Conservation (phyloP, 2,888 invertebrate genomes). For the Dynastes tityus region DNA sequence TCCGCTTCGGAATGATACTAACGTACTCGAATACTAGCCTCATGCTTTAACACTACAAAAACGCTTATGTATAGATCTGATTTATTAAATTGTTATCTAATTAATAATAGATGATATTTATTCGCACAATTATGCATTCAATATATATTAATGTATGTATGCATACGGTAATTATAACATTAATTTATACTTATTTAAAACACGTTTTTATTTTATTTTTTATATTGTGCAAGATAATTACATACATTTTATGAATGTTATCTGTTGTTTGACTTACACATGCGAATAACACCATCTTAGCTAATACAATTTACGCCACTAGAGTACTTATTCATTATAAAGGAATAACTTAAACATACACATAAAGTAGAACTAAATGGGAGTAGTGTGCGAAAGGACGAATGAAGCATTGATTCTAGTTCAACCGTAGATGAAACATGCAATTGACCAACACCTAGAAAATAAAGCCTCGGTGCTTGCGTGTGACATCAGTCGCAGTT, state of each 20-base stretch:
- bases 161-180: background rate
- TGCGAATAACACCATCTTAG: background rate
- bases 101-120: slow-evolving; percentile 36
- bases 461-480: no score
- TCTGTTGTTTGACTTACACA: slow-evolving; percentile 17
- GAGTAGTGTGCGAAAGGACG: no score
- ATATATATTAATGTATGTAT: slow-evolving; percentile 7
- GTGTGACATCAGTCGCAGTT: no score
- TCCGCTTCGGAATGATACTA: slow-evolving; percentile 8
- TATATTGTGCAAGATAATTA: slow-evolving; percentile 31
- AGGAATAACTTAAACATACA: no score
- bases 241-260: slow-evolving; percentile 32
- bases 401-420: no score
- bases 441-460: no score
- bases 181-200: slow-evolving; percentile 34
- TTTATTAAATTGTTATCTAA: slow-evolving; percentile 28
- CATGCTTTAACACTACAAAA: slow-evolving; percentile 46
- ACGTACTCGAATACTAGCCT: slow-evolving; percentile 33
- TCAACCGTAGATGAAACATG: no score
- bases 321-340: background rate
- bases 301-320: background rate
- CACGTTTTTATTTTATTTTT: slow-evolving; percentile 37
- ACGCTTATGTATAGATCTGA: slow-evolving; percentile 46
- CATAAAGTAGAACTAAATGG: no score
- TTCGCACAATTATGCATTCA: slow-evolving; percentile 33